Base-by-base conservation (phyloP, 2,113 vertebrate species). In the Ceyx cyanopectus region DNA sequence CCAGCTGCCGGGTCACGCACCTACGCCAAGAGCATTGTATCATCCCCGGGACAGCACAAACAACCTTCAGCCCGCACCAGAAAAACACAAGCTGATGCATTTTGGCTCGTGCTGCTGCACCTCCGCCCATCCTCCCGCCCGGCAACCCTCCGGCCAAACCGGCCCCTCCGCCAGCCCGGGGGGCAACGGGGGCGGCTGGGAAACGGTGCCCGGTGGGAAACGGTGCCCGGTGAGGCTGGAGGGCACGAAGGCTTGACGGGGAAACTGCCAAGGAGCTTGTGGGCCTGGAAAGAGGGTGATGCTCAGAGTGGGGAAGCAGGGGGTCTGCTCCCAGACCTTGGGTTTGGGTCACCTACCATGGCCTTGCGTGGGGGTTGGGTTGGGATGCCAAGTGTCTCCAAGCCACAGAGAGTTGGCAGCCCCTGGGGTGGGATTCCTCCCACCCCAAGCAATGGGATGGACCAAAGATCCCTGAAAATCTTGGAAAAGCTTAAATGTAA, bases 1-100 rank as follows among this genome's bases (percentile, higher is more conserved):
- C 89, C 66, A 0, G 30, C 30, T 2, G 16, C 46, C 1, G 12
- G 7, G 45, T 53, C 30, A 0, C 5, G 70, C 88, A 76, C 90
- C 87, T 87, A 27, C 15, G 63, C 92, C 93, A 89, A 91, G 72
- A 91, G 81, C 72, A 80, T 94, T 94, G 87, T 83, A 90, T 95
- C 94, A 95, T 91, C 46, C 63, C 82, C 1, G 17, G 15, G 41
- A 85, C 69, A 73, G 91, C 93, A 87, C 78, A 94, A 95, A 95
- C 94, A 95, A 80, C 82, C 87, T 85, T 74, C 84, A 61, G 63
- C 58, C 84, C 3, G 77, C 87, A 92, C 16, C 82, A 92, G 84
- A 89, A 95, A 79, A 92, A 94, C 92, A 88, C 61, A 30, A 75
- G 70, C 92, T 94, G 94, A 96, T 91, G 89, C 54, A 76, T 94